phyloP scores from a whole-genome alignment of 2,888 invertebrate species.

The Eubasilissa splendida region DNA sequence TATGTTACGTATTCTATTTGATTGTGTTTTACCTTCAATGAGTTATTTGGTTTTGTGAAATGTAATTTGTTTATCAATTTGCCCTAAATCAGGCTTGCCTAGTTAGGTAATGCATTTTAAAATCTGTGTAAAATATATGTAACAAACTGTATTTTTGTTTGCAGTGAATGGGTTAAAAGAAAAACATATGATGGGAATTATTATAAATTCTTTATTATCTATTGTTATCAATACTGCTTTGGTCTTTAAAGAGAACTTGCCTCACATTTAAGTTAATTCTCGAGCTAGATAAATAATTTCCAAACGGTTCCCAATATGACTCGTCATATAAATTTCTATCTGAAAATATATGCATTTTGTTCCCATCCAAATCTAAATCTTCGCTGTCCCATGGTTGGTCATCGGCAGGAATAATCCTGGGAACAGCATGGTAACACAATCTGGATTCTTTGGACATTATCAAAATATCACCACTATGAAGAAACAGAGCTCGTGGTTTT shows the following conservation, averaged over 20 bases:
- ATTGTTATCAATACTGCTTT: slow-evolving; percentile 5
- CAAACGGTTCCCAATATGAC: slow-evolving; percentile 72
- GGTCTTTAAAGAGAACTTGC: slow-evolving; percentile 75
- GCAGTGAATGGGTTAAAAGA: too few species aligned
- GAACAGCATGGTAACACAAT: slow-evolving; percentile 94
- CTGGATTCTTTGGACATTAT: slow-evolving; percentile 91
- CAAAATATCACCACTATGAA: slow-evolving; percentile 92
- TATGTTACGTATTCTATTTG: too few species aligned
- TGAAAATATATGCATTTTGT: slow-evolving; percentile 59
- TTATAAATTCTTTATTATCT: too few species aligned
- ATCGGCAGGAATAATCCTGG: slow-evolving; percentile 80
- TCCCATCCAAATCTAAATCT: slow-evolving; percentile 37
- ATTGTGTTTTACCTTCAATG: too few species aligned
- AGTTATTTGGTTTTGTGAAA: too few species aligned
- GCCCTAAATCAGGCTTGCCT: too few species aligned
- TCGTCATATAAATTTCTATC: slow-evolving; percentile 60
- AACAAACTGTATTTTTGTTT: too few species aligned
- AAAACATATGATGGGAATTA: too few species aligned
- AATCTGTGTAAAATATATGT: too few species aligned
- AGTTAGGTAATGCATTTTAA: too few species aligned
- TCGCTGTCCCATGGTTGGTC: slow-evolving; percentile 69
- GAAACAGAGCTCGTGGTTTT: slow-evolving; percentile 79
- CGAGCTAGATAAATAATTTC: slow-evolving; percentile 77
- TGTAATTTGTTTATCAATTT: too few species aligned
- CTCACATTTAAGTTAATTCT: slow-evolving; percentile 96